Conservation (phyloP, 2,113 vertebrate species). For the Oreotragus oreotragus region DNA sequence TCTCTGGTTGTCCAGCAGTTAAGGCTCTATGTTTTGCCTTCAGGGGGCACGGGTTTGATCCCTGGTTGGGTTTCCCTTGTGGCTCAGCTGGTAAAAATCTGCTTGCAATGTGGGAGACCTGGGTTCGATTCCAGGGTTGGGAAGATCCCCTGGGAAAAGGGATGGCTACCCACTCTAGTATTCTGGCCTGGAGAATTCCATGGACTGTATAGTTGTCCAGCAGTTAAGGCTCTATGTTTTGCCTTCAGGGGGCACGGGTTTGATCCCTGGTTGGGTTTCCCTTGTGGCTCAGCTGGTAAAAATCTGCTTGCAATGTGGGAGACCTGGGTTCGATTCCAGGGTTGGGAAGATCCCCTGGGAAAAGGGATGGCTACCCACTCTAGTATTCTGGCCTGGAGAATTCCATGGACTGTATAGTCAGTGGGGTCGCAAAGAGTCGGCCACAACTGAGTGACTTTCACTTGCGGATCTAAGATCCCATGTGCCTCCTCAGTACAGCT, state of each 20-base stretch:
- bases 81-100: neutral
- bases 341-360: neutral
- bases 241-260: neutral
- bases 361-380: neutral
- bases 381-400: neutral
- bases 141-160: neutral
- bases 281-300: neutral
- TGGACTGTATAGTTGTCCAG: neutral
- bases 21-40: neutral
- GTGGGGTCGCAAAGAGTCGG: neutral
- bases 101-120: neutral
- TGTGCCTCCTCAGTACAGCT: neutral
- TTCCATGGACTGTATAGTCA: neutral
- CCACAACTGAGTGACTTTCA: neutral
- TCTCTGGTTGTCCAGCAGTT: neutral
- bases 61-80: neutral
- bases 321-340: neutral
- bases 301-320: neutral
- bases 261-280: neutral
- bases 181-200: neutral
- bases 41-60: neutral
- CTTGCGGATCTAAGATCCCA: neutral
- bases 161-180: neutral
- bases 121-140: neutral
- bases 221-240: neutral